Evolutionary conservation across 2,113 vertebrate genomes (phyloP).

Genomic region (Callipepla californica): DNA sequence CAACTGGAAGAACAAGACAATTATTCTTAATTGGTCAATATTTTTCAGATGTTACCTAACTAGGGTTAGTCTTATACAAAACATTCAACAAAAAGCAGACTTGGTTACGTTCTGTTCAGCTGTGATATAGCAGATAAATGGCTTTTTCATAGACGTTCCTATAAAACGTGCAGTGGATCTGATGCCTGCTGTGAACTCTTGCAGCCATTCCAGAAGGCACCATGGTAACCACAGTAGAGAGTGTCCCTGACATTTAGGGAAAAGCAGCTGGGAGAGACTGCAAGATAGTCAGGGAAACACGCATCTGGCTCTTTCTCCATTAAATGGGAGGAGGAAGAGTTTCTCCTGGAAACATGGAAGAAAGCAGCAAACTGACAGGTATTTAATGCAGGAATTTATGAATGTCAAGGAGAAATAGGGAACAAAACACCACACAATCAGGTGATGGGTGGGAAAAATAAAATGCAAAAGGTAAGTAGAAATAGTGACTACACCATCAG

Average conservation of each 20-base stretch:
- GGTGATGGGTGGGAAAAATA: neutral
- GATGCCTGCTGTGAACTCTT: neutral
- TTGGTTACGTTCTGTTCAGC: neutral
- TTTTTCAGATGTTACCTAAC: neutral
- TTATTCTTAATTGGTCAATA: neutral
- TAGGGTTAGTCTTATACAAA: neutral
- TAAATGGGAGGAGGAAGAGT: neutral
- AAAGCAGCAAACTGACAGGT: neutral
- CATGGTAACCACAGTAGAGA: slow-evolving; percentile 38
- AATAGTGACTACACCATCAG: fast-evolving
- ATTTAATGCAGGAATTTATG: neutral
- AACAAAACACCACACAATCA: neutral
- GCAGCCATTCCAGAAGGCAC: neutral
- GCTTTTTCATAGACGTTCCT: neutral
- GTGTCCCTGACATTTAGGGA: slow-evolving; percentile 42
- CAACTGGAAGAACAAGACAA: neutral
- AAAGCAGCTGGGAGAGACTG: slow-evolving; percentile 1
- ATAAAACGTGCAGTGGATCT: neutral
- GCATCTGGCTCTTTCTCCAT: neutral
- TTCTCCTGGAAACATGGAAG: neutral
- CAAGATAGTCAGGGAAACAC: slow-evolving; percentile 16
- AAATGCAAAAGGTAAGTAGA: neutral
- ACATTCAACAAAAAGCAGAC: neutral
- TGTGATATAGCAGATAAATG: neutral
- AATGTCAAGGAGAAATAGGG: neutral